Evolutionary conservation across 2,113 vertebrate species (phyloP), one percentile per base, ranked within the genome.

Genomic region (Charadrius vociferus): DNA sequence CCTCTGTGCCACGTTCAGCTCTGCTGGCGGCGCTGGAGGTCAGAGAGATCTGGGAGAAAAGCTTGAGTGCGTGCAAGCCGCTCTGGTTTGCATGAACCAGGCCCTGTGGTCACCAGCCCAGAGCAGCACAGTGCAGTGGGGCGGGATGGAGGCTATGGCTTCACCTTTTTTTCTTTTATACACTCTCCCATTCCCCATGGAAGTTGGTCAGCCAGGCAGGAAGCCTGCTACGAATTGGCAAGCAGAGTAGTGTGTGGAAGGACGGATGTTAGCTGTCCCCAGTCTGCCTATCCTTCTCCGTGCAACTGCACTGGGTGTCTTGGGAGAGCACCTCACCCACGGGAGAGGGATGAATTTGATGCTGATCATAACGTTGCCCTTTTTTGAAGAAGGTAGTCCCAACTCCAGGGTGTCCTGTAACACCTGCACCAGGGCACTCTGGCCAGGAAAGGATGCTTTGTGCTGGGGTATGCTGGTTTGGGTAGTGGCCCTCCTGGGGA

Each of bases 61-160:
- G 37, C 5, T 0, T 4, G 32, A 18, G 26, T 5, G 30, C 14
- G 1, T 43, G 32, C n/a, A 15, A 43, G 32, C 18, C 0, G 0
- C 29, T 17, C 50, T 34, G 30, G 32, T 66, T 71, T 61, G 52
- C 14, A 2, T 9, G 15, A 41, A 37, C 52, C 65, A 39, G 58
- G 20, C 45, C 10, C 24, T 13, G 43, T 39, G 45, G 16, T 36
- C 36, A 52, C 20, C 83, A 88, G 16, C 39, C 45, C 1, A 1
- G 65, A n/a, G 37, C 56, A 71, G 29, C 5, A 0, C 27, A 23
- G 8, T 49, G 56, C 0, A 2, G 8, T 45, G 62, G 75, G 43
- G 37, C 72, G 62, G 66, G 47, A 20, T n/a, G 53, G 47, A 36
- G 32, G 8, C 29, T 7, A 1, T 11, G 27, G 9, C 55, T 66